Evolutionary conservation across 2,888 invertebrate species (phyloP).

Genomic region (Ectemnius lituratus): DNA sequence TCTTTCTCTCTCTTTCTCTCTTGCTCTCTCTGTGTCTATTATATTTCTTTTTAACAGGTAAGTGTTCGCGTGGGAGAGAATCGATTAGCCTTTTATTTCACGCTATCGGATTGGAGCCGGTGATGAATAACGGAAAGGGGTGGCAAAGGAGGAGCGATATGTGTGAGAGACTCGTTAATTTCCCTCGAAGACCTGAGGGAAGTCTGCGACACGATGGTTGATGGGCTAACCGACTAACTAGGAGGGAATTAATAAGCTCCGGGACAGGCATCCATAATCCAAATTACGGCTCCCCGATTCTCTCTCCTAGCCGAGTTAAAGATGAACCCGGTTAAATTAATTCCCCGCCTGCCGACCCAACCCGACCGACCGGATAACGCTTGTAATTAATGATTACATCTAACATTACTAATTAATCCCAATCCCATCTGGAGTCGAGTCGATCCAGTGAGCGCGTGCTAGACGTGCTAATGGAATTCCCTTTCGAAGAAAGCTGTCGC

Average conservation of each 20-base stretch:
- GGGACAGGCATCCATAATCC: constrained; percentile 50
- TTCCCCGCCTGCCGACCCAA: constrained; percentile 38
- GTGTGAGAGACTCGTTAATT: constrained; percentile 17
- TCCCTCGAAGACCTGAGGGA: constrained; percentile 24
- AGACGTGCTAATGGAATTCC: no score
- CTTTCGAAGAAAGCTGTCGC: no score
- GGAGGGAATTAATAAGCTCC: constrained; percentile 50
- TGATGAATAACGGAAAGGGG: neutral
- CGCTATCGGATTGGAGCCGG: neutral
- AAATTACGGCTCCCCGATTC: constrained; percentile 45
- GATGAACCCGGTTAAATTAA: constrained; percentile 60
- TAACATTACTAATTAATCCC: constrained; percentile 60
- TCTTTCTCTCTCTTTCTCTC: no score
- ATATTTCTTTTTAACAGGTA: no score
- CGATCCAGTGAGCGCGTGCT: neutral
- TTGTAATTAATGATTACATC: constrained; percentile 67
- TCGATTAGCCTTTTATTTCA: neutral
- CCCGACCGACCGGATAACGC: constrained; percentile 26
- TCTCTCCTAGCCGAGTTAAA: constrained; percentile 41
- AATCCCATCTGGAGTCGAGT: neutral
- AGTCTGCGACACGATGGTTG: constrained; percentile 29
- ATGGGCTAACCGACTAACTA: constrained; percentile 41
- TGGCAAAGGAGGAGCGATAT: neutral
- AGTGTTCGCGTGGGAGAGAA: neutral
- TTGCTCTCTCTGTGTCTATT: no score